Base-by-base conservation (phyloP, 92 coral and sea anemone genomes). In the Phenganax subtilis region DNA sequence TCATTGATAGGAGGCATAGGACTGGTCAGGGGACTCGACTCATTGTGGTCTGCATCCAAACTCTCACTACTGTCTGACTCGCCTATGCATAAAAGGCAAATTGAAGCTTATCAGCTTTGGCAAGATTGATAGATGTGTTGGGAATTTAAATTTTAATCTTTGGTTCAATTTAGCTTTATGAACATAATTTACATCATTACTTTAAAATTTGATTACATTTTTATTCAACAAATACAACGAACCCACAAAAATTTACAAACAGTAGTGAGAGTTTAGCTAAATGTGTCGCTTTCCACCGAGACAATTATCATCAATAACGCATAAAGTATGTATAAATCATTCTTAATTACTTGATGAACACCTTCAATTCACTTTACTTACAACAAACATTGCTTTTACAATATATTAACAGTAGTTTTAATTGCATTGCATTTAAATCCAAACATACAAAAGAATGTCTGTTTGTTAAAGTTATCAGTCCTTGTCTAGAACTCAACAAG, bases 21-120 rank as follows among this genome's bases (percentile, higher is more conserved):
- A 37, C 47, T 16, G 6, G 47, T 44, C 70, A 64, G 17, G 31
- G 73, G 73, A 68, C 73, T 68, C 73, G 14, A 37, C n/a, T 16
- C 77, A 31, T 64, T 60, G 47, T 79, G 83, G 63, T 79, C 83
- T 28, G 72, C 51, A 67, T 79, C 83, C 83, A 79, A 79, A 79
- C 83, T 79, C 83, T 79, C 83, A 79, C 83, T 79, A 79, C 83
- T 65, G 62, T 79, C 83, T 15, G 83, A 65, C 62, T 31, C 74
- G 65, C 83, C 83, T 79, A 65, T 62, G 47, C 74, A 55, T 79
- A 79, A 78, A 79, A 77, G 82, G 83, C n/a, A 79, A 79, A 79
- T 9, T 60, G 83, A 16, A 79, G 59, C 83, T 64, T 53, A 64
- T 79, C 15, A 17, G 31, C 27, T 12, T 64, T 17, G 17, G 67